phyloP scores from a whole-genome alignment of 2,888 invertebrate genomes.

The Desoria tigrina region DNA sequence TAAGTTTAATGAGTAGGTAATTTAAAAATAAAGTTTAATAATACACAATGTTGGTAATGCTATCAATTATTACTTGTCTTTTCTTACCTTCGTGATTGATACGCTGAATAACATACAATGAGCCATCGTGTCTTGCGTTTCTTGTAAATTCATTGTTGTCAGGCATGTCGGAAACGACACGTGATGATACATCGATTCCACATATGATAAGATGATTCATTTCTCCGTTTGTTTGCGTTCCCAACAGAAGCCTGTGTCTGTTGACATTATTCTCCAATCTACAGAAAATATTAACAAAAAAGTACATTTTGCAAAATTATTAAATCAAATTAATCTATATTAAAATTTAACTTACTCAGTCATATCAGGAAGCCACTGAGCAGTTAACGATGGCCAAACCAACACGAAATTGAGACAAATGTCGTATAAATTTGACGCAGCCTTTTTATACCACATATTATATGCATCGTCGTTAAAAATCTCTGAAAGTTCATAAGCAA shows the following conservation, averaged over 20 bases:
- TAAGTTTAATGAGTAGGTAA: neutral
- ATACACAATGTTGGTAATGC: too few relatives aligned
- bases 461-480: conserved; percentile 25
- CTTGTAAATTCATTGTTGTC: conserved; percentile 14
- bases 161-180: neutral
- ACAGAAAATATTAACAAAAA: too few relatives aligned
- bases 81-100: conserved; percentile 34
- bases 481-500: conserved; percentile 13
- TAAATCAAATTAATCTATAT: too few relatives aligned
- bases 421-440: conserved; percentile 29
- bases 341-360: conserved; percentile 18
- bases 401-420: conserved; percentile 31
- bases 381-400: conserved; percentile 34
- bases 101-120: conserved; percentile 21
- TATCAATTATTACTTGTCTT: too few relatives aligned
- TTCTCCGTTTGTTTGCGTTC: conserved; percentile 31
- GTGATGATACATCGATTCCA: conserved; percentile 23
- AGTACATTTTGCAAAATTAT: too few relatives aligned
- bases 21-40: neutral
- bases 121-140: conserved; percentile 19
- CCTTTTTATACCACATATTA: conserved; percentile 26
- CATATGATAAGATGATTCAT: conserved; percentile 32
- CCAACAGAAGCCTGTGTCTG: conserved; percentile 22
- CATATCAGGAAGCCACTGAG: conserved; percentile 32
- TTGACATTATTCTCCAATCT: conserved; percentile 25